Base-by-base conservation (phyloP, 2,797 vertebrate species). In the Spinus pinus region DNA sequence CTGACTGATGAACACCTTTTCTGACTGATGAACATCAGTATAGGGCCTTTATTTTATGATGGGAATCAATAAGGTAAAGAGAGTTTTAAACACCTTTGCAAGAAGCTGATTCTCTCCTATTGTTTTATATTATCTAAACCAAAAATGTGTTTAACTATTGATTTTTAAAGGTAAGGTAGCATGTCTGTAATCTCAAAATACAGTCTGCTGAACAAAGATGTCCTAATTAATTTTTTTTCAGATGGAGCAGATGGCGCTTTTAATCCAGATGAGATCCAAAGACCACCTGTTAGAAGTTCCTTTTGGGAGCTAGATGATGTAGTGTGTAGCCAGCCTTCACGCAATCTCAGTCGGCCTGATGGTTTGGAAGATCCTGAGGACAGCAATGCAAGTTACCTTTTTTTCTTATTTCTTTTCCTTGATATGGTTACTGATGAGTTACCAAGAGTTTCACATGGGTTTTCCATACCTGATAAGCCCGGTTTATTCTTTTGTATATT, bases 301-400 rank as follows among this genome's bases (percentile, higher is more conserved):
- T 99, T 99, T 56, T 99, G 99, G 99, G 97, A 97, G 51, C 86
- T 98, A 2, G 99, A 99, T 81, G 99, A 98, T 14, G 99, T 99
- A 24, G 99, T 99, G 90, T 99, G 99, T 83, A 99, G 99, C 96
- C 99, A 99, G 93, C 99, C 99, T 70, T 98, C 99, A 66, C 99
- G 99, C 94, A 99, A 99, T 94, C 98, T 98, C 79, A 99, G 98
- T 95, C 98, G 99, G 12, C 99, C 99, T 30, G 99, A 99, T 56
- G 99, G 98, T 77, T 98, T 98, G 81, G 99, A 99, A 96, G 99
- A 99, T 94, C 97, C 99, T 0, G 99, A 99, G 93, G 98, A 99
- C 18, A 98, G 97, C 97, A 98, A 98, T 46, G 99, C 98, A 97
- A 98, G 95, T 94, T 77, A 83, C 42, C 75, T 81, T 92, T 73